These are phyloP conservation scores for Xenentodon cancila DNA, from an alignment of 2,797 vertebrate species.

Conservation along the genomic window DNA sequence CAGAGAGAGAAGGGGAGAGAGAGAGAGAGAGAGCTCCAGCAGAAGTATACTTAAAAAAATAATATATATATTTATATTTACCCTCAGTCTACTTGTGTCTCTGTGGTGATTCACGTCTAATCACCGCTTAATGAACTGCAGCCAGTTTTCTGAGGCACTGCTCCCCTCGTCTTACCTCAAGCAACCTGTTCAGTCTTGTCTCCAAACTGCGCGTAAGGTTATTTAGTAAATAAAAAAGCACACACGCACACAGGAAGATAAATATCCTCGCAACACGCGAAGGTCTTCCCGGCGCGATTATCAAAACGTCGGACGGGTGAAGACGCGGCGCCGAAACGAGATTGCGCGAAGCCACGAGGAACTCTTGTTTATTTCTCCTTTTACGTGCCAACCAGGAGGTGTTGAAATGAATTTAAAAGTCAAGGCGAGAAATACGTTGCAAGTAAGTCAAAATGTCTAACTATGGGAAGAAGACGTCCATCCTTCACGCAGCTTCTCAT, in stretches of 20 bases:
- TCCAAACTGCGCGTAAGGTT: conserved; percentile 51
- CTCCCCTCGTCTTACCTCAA: conserved; percentile 59
- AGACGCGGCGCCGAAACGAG: not conserved
- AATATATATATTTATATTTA: no score
- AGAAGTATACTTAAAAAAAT: conserved; percentile 24
- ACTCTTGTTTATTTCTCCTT: conserved; percentile 3
- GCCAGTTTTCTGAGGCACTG: conserved; percentile 70
- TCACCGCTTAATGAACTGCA: conserved; percentile 57
- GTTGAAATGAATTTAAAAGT: no score
- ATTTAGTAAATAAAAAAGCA: conserved; percentile 59
- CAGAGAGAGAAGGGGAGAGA: conserved; percentile 1
- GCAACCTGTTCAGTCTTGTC: conserved; percentile 77
- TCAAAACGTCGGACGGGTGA: conserved; percentile 9
- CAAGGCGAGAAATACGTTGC: no score
- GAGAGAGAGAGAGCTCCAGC: conserved; percentile 14
- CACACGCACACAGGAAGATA: not conserved
- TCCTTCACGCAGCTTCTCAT: conserved; percentile 45
- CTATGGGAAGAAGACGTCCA: conserved; percentile 8
- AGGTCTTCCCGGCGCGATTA: no score
- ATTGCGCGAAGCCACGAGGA: not conserved
- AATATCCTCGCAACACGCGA: no score
- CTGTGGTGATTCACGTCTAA: conserved; percentile 54
- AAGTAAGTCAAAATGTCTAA: conserved; percentile 9
- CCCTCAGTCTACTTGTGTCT: conserved; percentile 39
- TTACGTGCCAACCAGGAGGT: conserved; percentile 8